These are phyloP conservation scores for Ophioderma brevispina DNA, from an alignment of 35 echinoderm and acorn worm species.

Conservation along the genomic window DNA sequence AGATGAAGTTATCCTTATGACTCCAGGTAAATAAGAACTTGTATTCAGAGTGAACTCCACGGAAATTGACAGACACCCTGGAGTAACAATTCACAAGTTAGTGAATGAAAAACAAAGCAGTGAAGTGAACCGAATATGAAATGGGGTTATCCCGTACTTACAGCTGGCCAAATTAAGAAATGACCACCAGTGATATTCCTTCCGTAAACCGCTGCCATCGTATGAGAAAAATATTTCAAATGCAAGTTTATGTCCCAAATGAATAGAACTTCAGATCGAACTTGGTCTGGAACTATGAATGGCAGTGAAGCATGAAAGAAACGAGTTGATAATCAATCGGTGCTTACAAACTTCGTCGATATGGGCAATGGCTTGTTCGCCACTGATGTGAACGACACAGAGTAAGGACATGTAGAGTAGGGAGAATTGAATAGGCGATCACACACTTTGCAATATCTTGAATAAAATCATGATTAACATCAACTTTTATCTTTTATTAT, in stretches of 20 bases:
- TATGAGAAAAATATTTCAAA: neutral
- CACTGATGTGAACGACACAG: conserved; percentile 28
- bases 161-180: conserved; percentile 21
- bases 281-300: conserved; percentile 21
- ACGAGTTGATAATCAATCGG: conserved; percentile 63
- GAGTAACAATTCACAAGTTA: conserved; percentile 6
- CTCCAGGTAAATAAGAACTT: neutral
- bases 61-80: neutral
- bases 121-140: conserved; percentile 33
- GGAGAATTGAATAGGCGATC: conserved; percentile 15
- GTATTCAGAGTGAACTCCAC: neutral
- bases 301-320: conserved; percentile 74
- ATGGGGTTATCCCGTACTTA: conserved; percentile 26
- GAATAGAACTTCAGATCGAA: conserved; percentile 22
- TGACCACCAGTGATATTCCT: conserved; percentile 33
- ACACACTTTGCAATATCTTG: neutral
- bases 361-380: conserved; percentile 47
- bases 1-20: neutral
- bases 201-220: neutral
- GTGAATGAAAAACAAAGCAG: conserved; percentile 28
- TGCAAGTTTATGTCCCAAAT: conserved; percentile 16
- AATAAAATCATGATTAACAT: no score
- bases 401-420: conserved; percentile 18
- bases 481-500: no score
- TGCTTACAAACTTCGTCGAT: conserved; percentile 48